phyloP scores from a whole-genome alignment of 2,888 invertebrate species.

The Stictocephala bisonia region DNA sequence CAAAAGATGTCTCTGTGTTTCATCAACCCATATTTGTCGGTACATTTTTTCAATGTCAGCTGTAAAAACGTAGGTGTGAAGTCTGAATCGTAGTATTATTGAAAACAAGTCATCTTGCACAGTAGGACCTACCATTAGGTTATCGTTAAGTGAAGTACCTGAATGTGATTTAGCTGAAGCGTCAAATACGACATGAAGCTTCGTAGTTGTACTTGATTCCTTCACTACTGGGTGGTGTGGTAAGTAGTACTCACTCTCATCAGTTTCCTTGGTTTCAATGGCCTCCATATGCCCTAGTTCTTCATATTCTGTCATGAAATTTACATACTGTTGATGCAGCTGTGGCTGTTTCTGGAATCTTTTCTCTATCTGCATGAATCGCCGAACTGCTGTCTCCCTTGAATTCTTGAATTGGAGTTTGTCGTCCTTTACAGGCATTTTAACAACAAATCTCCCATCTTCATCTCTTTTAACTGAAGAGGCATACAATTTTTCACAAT shows the following conservation, averaged over 20 bases:
- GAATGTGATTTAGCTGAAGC: slow-evolving; percentile 47
- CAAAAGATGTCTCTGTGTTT: slow-evolving; percentile 59
- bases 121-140: slow-evolving; percentile 59
- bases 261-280: slow-evolving; percentile 1
- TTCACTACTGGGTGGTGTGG: slow-evolving; percentile 56
- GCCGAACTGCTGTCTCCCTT: slow-evolving; percentile 34
- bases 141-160: slow-evolving; percentile 61
- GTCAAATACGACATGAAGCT: too few species aligned
- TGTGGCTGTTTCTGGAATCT: background rate
- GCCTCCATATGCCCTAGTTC: slow-evolving; percentile 55
- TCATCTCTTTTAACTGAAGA: background rate
- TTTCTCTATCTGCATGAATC: slow-evolving; percentile 33
- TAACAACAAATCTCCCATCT: background rate
- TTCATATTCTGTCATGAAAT: slow-evolving; percentile 53
- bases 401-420: slow-evolving; percentile 45
- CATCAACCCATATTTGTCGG: slow-evolving; percentile 59
- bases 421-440: slow-evolving; percentile 41
- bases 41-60: too few species aligned
- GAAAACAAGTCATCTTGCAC: slow-evolving; percentile 60
- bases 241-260: slow-evolving; percentile 48
- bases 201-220: slow-evolving; percentile 53
- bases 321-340: slow-evolving; percentile 35
- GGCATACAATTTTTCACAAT: slow-evolving; percentile 2
- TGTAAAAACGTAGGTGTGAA: slow-evolving; percentile 59
- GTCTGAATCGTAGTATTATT: slow-evolving; percentile 60